A percentile compares a stretch with the other conserved stretches of the same genome.
phyloP scores from a whole-genome alignment of 2,113 vertebrate species.

The Cyprinodon variegatus region DNA sequence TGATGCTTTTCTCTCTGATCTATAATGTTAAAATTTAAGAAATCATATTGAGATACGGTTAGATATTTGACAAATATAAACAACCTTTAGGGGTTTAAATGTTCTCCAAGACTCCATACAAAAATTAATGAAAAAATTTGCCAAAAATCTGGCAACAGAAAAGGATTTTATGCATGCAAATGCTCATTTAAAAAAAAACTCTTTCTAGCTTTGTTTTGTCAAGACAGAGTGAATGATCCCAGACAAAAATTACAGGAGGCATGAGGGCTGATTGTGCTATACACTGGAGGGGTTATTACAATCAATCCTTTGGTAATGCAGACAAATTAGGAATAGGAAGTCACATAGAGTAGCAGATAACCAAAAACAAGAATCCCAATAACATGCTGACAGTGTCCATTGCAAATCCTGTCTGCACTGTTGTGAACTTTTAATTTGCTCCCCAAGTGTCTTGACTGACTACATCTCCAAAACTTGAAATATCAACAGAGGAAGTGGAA shows the following conservation, averaged over 20 bases:
- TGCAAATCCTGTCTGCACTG: constrained; percentile 33
- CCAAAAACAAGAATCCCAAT: constrained; percentile 50
- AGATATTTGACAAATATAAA: too few relatives aligned
- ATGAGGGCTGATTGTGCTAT: constrained; percentile 68
- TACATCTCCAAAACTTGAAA: constrained; percentile 60
- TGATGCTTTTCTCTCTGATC: too few relatives aligned
- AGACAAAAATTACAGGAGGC: constrained; percentile 54
- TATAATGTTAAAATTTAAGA: too few relatives aligned
- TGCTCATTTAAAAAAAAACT: constrained; percentile 48
- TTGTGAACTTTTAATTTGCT: constrained; percentile 76
- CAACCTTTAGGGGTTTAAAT: background rate
- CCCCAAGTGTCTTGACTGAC: constrained; percentile 53
- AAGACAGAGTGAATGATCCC: constrained; percentile 48
- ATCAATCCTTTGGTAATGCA: constrained; percentile 63
- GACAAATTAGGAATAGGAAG: constrained; percentile 69
- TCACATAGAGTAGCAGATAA: constrained; percentile 44
- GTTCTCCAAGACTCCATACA: background rate
- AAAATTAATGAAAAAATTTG: constrained; percentile 29
- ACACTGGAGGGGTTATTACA: constrained; percentile 71
- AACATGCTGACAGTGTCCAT: constrained; percentile 57
- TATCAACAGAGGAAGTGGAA: constrained; percentile 52
- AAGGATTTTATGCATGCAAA: constrained; percentile 40
- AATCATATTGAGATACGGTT: too few relatives aligned
- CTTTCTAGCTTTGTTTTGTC: constrained; percentile 36
- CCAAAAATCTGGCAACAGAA: constrained; percentile 39